Evolutionary conservation across 2,113 vertebrate species (phyloP), one percentile per base, ranked within the genome.

Genomic region (Sylvietta virens): DNA sequence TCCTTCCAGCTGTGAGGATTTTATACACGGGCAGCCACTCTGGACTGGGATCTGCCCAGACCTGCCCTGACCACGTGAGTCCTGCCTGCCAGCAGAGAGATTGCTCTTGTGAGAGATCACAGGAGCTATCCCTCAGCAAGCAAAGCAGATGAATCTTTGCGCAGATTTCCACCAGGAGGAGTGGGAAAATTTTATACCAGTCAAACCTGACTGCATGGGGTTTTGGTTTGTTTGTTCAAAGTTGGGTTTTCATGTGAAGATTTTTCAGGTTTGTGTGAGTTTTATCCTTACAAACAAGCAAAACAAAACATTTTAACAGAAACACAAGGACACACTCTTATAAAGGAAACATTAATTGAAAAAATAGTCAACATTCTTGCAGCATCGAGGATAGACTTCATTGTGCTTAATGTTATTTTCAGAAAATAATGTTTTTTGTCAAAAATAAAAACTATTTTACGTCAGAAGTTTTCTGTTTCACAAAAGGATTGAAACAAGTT

Each of bases 251-350:
- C 69, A 13, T 17, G 12, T 10, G 9, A 20, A 51, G 1, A 8
- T 15, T 66, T 65, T 76, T 53, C 4, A 0, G 4, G 20, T 77
- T 67, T 35, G 4, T 13, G 3, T 3, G 1, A 0, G 1, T 35
- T 56, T 65, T 16, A 6, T 23, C 4, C 17, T 47, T 37, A 80
- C 22, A 54, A 37, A 66, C 4, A 58, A 86, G 48, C 3, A 44
- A 81, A 81, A 1, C 3, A 26, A 56, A 70, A 3, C 1, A 30
- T 48, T 92, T 69, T 48, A 23, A 48, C 5, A 26, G 4, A 48
- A 67, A 47, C 3, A 50, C 0, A 44, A 61, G 20, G 3, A 30
- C 2, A 6, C 10, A 8, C 50, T 69, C 18, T 27, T 14, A 28
- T 44, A 48, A 61, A 57, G 9, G 3, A 2, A 70, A 9, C 0